phyloP scores from a whole-genome alignment of 2,797 vertebrate genomes.

The Loris lydekkerianus region DNA sequence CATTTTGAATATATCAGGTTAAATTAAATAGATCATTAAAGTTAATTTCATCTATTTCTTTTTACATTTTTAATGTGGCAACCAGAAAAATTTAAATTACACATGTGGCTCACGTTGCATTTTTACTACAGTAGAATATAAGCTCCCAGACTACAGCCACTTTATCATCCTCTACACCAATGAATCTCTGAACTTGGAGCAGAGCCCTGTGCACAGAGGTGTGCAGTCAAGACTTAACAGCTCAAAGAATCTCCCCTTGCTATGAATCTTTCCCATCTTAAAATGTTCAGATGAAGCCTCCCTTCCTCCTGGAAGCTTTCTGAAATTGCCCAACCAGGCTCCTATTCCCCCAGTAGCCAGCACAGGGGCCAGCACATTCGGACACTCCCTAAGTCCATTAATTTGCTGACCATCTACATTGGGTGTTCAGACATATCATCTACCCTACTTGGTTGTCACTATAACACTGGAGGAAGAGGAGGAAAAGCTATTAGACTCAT shows the following conservation, averaged over 20 bases:
- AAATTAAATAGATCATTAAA: neutral
- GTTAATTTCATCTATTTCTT: conserved; percentile 46
- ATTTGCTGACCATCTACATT: neutral
- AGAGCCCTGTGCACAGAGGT: neutral
- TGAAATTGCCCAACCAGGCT: neutral
- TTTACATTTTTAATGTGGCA: neutral
- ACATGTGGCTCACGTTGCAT: neutral
- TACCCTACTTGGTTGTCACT: neutral
- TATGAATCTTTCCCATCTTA: neutral
- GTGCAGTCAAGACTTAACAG: neutral
- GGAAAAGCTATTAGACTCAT: neutral
- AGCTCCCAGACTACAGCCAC: neutral
- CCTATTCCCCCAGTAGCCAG: neutral
- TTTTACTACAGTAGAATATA: neutral
- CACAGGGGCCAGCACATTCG: neutral
- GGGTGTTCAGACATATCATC: neutral
- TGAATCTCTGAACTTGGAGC: neutral
- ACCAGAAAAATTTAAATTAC: neutral
- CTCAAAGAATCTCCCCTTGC: neutral
- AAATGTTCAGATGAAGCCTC: neutral
- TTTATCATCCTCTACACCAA: neutral
- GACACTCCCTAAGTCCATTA: neutral
- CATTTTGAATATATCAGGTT: neutral
- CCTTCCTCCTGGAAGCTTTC: neutral
- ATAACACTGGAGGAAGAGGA: neutral